A percentile compares a stretch with the other conserved stretches of the same genome.
Conservation (phyloP, 64 coral and sea anemone genomes). For the Stichodactyla mertensii region DNA sequence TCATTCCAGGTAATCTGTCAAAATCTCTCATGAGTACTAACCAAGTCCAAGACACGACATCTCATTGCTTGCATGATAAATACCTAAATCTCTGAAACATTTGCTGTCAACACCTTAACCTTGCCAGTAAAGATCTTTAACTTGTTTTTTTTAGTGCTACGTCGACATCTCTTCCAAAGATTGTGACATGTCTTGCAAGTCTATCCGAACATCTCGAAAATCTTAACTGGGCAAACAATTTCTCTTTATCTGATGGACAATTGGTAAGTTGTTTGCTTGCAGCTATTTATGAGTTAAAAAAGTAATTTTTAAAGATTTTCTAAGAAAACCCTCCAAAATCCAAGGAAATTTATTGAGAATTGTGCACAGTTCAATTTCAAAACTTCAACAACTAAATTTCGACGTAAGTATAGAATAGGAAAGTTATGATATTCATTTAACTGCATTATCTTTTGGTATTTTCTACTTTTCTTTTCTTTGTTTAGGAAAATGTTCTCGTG, state of each 20-base stretch:
- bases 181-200: slow-evolving; percentile 53
- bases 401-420: no score
- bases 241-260: slow-evolving; percentile 66
- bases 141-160: slow-evolving; percentile 37
- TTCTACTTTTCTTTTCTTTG: not conserved
- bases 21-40: not conserved
- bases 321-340: no score
- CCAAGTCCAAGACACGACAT: not conserved
- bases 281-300: no score
- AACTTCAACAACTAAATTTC: no score
- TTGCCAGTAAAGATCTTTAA: not conserved
- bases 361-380: no score
- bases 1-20: not conserved
- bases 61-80: not conserved
- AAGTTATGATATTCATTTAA: no score
- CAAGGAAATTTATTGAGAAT: no score
- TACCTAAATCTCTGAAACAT: not conserved
- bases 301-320: no score
- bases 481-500: slow-evolving; percentile 21
- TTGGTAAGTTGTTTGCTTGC: slow-evolving; percentile 38
- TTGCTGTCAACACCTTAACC: not conserved
- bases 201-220: slow-evolving; percentile 70
- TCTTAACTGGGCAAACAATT: slow-evolving; percentile 61
- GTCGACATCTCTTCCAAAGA: slow-evolving; percentile 53
- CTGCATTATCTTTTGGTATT: not conserved